These are phyloP conservation scores for Rhea pennata DNA, from an alignment of 2,113 vertebrate genomes.

Conservation along the genomic window DNA sequence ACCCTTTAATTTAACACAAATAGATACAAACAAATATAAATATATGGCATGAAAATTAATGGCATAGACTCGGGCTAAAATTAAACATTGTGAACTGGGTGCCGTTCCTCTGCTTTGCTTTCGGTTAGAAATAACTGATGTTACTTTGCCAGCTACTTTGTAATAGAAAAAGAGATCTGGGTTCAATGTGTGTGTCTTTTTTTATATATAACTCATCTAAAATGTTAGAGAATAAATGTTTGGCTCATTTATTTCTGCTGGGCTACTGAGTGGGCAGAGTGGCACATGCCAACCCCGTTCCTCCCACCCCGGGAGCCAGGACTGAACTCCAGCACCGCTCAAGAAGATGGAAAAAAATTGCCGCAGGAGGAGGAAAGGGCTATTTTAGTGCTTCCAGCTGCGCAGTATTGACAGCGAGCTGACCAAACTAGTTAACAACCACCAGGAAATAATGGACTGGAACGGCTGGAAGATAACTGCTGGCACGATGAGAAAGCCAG, in stretches of 20 bases:
- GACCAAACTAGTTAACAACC: neutral
- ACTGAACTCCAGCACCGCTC: neutral
- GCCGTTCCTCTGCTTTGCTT: neutral
- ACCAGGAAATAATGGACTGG: neutral
- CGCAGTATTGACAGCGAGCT: neutral
- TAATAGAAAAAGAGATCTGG: neutral
- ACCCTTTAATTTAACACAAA: neutral
- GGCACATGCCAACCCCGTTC: neutral
- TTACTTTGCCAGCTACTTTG: neutral
- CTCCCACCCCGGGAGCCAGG: neutral
- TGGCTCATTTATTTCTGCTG: neutral
- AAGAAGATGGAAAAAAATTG: neutral
- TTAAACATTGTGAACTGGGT: neutral
- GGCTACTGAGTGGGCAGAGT: neutral
- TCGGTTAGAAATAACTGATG: neutral
- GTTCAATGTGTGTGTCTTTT: neutral
- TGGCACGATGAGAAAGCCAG: neutral
- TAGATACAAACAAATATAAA: neutral
- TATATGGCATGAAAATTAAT: neutral
- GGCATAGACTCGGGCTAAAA: neutral
- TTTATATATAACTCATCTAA: neutral
- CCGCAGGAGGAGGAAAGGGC: neutral
- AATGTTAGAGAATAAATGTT: neutral
- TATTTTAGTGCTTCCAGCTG: neutral
- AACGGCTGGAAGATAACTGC: neutral